These are phyloP conservation scores for Epizoanthus rinbou DNA, from an alignment of 92 coral and sea anemone genomes.

Conservation along the genomic window DNA sequence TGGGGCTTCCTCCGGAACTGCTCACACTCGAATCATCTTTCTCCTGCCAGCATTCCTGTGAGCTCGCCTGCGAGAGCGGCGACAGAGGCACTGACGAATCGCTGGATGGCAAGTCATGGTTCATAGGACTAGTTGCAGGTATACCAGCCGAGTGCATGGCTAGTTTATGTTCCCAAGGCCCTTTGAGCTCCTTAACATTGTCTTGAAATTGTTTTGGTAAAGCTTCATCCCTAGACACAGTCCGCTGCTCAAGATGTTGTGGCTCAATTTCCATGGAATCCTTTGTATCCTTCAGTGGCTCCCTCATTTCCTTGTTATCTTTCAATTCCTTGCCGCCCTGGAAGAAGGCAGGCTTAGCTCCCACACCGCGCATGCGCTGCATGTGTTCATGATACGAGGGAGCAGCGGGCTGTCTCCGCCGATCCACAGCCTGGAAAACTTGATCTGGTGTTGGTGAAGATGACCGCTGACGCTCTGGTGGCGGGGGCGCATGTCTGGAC, in stretches of 20 bases:
- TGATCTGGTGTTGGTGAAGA: constrained; percentile 95
- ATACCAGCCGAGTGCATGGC: constrained; percentile 45
- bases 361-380: constrained; percentile 76
- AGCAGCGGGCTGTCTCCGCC: constrained; percentile 97
- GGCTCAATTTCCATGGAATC: constrained; percentile 24
- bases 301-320: constrained; percentile 37
- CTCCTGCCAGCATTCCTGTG: constrained; percentile 60
- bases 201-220: constrained; percentile 43
- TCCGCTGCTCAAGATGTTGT: not conserved
- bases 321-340: constrained; percentile 64
- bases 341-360: constrained; percentile 72
- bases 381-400: constrained; percentile 98
- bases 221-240: constrained; percentile 22
- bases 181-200: constrained; percentile 43
- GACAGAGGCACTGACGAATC: constrained; percentile 67
- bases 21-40: constrained; percentile 71
- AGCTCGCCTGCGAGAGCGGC: constrained; percentile 43
- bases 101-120: constrained; percentile 64
- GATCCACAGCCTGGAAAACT: constrained; percentile 93
- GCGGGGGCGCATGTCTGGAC: constrained; percentile 50
- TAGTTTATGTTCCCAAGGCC: constrained; percentile 38
- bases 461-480: constrained; percentile 67
- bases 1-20: constrained; percentile 58
- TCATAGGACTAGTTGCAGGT: constrained; percentile 37
- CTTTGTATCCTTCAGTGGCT: constrained; percentile 13